Conservation (phyloP, 2,113 vertebrate genomes). For the Ifrita kowaldi region DNA sequence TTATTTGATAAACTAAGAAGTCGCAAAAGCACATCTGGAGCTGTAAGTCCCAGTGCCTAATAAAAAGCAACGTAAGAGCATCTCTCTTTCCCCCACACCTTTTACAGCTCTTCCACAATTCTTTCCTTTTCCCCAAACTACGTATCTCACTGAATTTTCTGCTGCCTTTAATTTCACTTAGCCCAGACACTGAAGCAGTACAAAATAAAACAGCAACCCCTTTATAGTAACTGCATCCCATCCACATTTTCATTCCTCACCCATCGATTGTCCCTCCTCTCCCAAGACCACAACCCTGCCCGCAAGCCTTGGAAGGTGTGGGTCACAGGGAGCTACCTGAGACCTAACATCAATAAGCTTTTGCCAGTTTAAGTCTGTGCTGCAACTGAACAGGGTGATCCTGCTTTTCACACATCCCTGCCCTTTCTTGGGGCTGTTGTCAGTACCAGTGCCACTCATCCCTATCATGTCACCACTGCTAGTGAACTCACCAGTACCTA, state of each 20-base stretch:
- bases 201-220: neutral
- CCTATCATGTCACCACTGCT: neutral
- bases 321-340: neutral
- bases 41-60: neutral
- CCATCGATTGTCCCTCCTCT: fast-evolving
- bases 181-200: neutral
- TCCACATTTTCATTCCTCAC: neutral
- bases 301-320: neutral
- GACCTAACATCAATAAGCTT: neutral
- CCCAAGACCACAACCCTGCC: neutral
- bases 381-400: neutral
- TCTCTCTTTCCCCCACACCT: neutral
- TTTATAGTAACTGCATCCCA: neutral
- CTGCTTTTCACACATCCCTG: neutral
- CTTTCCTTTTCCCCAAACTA: neutral
- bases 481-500: neutral
- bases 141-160: fast-evolving
- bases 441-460: neutral
- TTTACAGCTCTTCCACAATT: neutral
- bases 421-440: neutral
- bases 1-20: neutral
- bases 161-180: neutral
- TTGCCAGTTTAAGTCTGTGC: neutral
- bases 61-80: neutral
- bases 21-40: neutral